Conservation (phyloP, 2,113 vertebrate species). For the Tamias sibiricus region DNA sequence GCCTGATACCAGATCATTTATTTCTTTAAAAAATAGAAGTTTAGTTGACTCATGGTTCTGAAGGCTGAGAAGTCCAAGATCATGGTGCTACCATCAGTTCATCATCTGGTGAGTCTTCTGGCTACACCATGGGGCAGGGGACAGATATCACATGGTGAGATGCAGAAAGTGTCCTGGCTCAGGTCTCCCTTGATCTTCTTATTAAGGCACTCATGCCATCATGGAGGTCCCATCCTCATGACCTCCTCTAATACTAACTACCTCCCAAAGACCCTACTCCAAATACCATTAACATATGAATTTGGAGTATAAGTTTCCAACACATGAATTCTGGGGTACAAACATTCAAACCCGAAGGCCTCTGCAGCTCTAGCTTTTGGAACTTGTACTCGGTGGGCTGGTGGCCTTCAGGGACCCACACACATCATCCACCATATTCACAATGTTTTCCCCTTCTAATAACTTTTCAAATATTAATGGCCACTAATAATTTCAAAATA, state of each 20-base stretch:
- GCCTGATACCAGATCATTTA: not conserved
- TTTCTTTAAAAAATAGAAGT: not conserved
- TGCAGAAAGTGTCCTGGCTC: not conserved
- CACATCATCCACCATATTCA: rapidly evolving
- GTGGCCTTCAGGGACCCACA: too few relatives aligned
- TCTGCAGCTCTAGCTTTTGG: not conserved
- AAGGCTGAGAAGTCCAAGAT: not conserved
- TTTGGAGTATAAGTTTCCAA: not conserved
- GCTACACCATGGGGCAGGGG: too few relatives aligned
- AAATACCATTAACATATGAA: not conserved
- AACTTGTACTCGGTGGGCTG: not conserved
- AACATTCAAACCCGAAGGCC: not conserved
- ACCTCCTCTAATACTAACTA: not conserved
- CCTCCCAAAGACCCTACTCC: not conserved
- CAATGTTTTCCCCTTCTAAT: not conserved
- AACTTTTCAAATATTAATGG: not conserved
- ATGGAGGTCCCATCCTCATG: too few relatives aligned
- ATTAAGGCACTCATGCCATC: not conserved
- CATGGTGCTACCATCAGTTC: not conserved
- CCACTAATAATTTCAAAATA: not conserved
- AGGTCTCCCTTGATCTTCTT: not conserved
- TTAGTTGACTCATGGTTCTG: not conserved
- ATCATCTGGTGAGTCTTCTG: not conserved
- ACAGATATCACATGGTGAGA: not conserved
- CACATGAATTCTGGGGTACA: not conserved